Conservation (phyloP, 2,888 invertebrate species). For the Hylaea fasciaria region DNA sequence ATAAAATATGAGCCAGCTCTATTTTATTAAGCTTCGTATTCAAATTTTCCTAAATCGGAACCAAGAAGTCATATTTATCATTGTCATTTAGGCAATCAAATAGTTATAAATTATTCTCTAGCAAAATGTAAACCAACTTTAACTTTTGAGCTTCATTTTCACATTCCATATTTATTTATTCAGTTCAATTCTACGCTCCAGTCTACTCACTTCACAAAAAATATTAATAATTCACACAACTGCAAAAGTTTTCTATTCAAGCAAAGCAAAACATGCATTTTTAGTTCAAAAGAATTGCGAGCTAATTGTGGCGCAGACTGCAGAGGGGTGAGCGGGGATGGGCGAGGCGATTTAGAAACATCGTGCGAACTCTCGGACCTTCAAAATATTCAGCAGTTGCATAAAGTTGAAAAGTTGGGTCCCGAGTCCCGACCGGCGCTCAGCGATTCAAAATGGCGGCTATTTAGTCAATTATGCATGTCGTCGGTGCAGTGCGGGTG, state of each 20-base stretch:
- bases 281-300: constrained; percentile 1
- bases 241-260: constrained; percentile 9
- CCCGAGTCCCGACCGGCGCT: constrained; percentile 36
- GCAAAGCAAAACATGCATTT: constrained; percentile 4
- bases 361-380: constrained; percentile 34
- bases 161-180: background rate
- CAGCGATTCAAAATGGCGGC: constrained; percentile 46
- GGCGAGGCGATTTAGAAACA: constrained; percentile 30
- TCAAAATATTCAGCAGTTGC: constrained; percentile 47
- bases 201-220: background rate
- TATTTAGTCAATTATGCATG: constrained; percentile 44
- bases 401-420: constrained; percentile 38
- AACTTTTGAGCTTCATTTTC: background rate
- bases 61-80: too few relatives aligned
- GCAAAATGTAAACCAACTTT: background rate
- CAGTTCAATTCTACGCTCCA: background rate
- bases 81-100: too few relatives aligned
- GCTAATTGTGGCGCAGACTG: background rate
- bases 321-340: background rate
- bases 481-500: constrained; percentile 25
- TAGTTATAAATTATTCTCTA: too few relatives aligned
- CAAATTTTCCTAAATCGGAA: too few relatives aligned
- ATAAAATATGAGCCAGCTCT: too few relatives aligned
- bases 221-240: background rate
- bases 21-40: too few relatives aligned